A percentile compares a stretch with the other conserved stretches of the same genome.
Evolutionary conservation across 2,888 invertebrate genomes (phyloP).

Genomic region (Lissocephala sabroskyi): DNA sequence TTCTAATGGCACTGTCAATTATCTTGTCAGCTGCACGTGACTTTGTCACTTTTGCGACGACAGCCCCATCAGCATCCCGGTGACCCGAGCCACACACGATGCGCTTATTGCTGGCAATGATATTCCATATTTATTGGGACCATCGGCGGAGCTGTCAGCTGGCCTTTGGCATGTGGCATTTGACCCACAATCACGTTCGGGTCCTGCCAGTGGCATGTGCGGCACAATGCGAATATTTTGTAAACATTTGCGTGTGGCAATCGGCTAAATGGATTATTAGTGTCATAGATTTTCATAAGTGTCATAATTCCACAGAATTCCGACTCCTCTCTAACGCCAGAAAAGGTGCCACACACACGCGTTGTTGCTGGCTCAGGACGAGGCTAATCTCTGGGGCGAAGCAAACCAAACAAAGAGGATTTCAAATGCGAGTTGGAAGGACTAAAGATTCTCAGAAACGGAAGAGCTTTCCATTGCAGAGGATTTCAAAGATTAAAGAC

Average conservation of each 20-base stretch:
- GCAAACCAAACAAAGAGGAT: no score
- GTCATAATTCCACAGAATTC: no score
- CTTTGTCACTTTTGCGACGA: slow-evolving; percentile 32
- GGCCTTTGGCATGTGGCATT: slow-evolving; percentile 35
- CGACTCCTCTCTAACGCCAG: no score
- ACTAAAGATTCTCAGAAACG: no score
- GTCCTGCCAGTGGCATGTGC: slow-evolving; percentile 34
- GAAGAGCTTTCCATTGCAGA: no score
- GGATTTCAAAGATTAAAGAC: no score
- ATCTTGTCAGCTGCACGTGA: slow-evolving; percentile 58
- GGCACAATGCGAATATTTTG: slow-evolving; percentile 24
- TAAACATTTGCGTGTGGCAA: slow-evolving; percentile 28
- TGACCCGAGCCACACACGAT: slow-evolving; percentile 24
- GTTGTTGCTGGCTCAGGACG: no score
- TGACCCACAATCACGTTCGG: no score
- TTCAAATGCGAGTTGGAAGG: no score
- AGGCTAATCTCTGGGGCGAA: no score
- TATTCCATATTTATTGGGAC: slow-evolving; percentile 12
- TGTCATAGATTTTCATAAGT: slow-evolving; percentile 57
- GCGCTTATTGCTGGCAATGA: slow-evolving; percentile 11
- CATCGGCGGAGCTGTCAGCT: slow-evolving; percentile 43
- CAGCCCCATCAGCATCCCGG: neutral
- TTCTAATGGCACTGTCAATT: slow-evolving; percentile 47
- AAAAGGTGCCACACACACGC: slow-evolving; percentile 33
- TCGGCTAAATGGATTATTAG: slow-evolving; percentile 33